Evolutionary conservation across 1,140 invertebrate genomes (phyloP), one percentile per base, ranked within the genome.

Genomic region (Drosophila setifemur): DNA sequence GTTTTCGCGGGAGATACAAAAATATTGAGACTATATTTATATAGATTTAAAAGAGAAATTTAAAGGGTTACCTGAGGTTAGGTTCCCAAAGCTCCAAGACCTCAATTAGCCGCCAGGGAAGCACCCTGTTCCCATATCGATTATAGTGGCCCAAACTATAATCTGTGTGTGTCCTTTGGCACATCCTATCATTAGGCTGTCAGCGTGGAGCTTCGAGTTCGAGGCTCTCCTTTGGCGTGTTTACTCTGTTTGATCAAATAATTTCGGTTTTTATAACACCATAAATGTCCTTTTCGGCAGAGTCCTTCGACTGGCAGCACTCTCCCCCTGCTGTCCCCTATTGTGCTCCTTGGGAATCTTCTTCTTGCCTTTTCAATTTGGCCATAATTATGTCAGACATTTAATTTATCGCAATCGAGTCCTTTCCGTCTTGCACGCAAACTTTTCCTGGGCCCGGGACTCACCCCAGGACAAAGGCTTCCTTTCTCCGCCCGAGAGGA

Each of bases 351-450:
- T 50, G 47, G 42, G n/a, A n/a, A n/a, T 52, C 45, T 29, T 18
- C 23, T 11, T 50, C 57, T 26, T 39, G 28, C 9, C 29, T 71
- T 76, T 78, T 85, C 69, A 85, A 85, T 85, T 81, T 81, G 40
- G 73, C 71, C 67, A 81, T 88, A 88, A 88, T 88, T 86, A 88
- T 88, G 79, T 77, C 86, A 75, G 67, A 66, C 66, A 72, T 69
- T 86, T 74, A 88, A 88, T 89, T 88, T 88, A 86, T 88, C 52
- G 76, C 68, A 58, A 73, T 40, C 37, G 44, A 11, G 12, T 19
- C 18, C 21, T 19, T 33, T 16, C 21, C 19, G 44, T 48, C 60
- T 29, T 44, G 54, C 85, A 83, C 78, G 78, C 72, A 77, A 83
- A 77, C 69, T 74, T 85, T 60, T 26, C 37, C n/a, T n/a, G n/a